phyloP scores from a whole-genome alignment of 1,140 invertebrate species.

The Zaprionus vittiger region DNA sequence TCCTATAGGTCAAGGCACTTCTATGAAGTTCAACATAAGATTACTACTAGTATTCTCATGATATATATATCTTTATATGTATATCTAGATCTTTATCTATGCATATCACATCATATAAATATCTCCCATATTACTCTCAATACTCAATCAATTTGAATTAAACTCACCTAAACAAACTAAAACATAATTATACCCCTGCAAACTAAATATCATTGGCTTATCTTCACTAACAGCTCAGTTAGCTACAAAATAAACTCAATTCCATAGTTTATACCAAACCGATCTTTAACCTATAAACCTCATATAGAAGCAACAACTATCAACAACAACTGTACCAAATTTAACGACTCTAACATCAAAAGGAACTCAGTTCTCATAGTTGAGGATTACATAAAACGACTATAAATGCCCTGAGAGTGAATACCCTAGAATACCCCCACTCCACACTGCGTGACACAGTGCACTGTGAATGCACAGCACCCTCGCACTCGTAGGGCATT shows the following conservation, averaged over 20 bases:
- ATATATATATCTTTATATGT: no score
- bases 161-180: no score
- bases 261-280: background rate
- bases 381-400: background rate
- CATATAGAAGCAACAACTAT: background rate
- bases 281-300: background rate
- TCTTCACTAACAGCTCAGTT: no score
- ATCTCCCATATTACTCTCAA: no score
- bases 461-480: background rate
- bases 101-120: no score
- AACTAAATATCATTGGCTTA: no score
- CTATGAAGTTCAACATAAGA: background rate
- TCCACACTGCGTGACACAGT: background rate
- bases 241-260: background rate
- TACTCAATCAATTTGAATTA: no score
- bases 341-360: background rate
- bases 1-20: background rate
- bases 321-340: background rate
- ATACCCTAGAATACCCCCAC: background rate
- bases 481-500: conserved; percentile 19
- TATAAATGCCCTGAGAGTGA: background rate
- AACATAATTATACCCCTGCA: no score
- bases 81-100: no score
- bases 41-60: background rate
- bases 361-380: background rate